Base-by-base conservation (phyloP, 2,888 invertebrate species). In the Orthonychiurus folsomi region DNA sequence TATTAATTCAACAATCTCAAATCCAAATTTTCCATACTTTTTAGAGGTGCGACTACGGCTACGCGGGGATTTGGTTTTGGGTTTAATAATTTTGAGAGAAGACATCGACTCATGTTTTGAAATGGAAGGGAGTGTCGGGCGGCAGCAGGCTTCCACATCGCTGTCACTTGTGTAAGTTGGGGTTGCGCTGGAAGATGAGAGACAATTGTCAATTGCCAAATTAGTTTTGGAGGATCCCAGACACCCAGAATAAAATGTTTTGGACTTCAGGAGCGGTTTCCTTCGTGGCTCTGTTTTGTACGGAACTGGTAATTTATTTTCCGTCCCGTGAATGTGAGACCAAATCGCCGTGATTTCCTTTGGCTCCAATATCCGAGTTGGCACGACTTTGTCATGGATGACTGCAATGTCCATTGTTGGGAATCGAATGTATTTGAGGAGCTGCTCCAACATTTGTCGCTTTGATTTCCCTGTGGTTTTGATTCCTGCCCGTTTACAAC, bases 381-480 rank as follows among this genome's bases (percentile, higher is more conserved):
- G 71, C 5, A 66, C 52, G 9, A 71, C 64, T 5, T 63, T 53
- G 21, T 69, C 68, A 18, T 63, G 62, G 52, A 71, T 66, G 23
- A 66, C 62, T n/a, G 5, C 59, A 18, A 53, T 60, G 37, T 50
- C 63, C 65, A 71, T 71, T 1, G 67, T 66, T 21, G 66, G 59
- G 59, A 71, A 71, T n/a, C 71, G 63, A 54, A 71, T 67, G 61
- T 66, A 63, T 25, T 57, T 60, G 9, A 71, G 57, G 9, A 67
- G 47, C 5, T 66, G 62, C 15, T 67, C 66, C 25, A 66, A 61
- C 48, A 66, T 61, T 47, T 65, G 60, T 24, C 67, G 59, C 50
- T 68, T 71, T 63, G 69, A 69, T 61, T 65, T 66, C 47, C 61
- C 66, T 3, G 68, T 69, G 20, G 62, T 60, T 59, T 66, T 65